Evolutionary conservation across 2,113 vertebrate species (phyloP), one percentile per base, ranked within the genome.

Genomic region (Rhabdomys dilectus): DNA sequence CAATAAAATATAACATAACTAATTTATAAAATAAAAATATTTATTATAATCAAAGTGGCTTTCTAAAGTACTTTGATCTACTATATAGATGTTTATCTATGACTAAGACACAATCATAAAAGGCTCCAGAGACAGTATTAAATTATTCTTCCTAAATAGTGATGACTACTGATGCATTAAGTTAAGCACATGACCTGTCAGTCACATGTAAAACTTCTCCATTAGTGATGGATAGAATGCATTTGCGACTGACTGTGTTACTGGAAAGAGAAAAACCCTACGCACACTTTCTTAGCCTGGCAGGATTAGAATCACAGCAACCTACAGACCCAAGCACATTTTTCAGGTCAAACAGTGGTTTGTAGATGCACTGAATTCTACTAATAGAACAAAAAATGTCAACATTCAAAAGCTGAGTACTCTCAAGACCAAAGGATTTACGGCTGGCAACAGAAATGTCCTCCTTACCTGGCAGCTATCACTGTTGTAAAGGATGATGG

Each of bases 401-500:
- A 92, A 36, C 31, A 77, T 81, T 88, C 76, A 78, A 87, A 95
- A 89, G 68, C 1, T 80, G 36, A 75, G 0, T 70, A 68, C 62
- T 88, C 60, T 39, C 22, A 87, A 91, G 39, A 91, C 17, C 29
- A 77, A 51, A 89, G 17, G 2, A 92, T 51, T 60, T 80, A 31
- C 26, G 39, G 88, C 45, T 66, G 80, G 91, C 31, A 87, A 72
- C 1, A 91, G 62, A 96, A 68, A 45, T 90, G 62, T 29, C 95
- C 39, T 56, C 98, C 98, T 91, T 87, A 99, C 99, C 99, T 99
- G 98, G 95, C 96, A 95, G 0, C 3, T 72, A 36, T 99, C 98
- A 11, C 97, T 98, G n/a, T 97, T 99, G 98, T 99, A 99, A 73
- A 99, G 99, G 91, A 99, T 98, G 95, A 99, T 95, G 21, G 99